These are phyloP conservation scores for Samia ricini DNA, from an alignment of 1,140 invertebrate species.

Conservation along the genomic window DNA sequence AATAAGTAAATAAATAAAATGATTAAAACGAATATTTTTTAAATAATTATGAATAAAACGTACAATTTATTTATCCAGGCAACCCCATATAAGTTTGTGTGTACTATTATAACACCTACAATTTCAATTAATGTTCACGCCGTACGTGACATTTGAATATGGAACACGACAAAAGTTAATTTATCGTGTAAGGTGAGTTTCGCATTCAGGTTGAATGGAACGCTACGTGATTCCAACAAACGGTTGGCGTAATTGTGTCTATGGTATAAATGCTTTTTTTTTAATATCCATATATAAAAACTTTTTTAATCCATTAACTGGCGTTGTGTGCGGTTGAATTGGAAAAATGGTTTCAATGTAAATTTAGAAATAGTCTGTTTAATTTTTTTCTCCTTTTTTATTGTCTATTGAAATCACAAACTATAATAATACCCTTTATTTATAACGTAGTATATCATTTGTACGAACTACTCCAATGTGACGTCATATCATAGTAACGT, in stretches of 20 bases:
- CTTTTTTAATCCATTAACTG: background rate
- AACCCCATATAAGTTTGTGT: constrained; percentile 11
- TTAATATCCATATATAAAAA: background rate
- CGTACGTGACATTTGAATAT: constrained; percentile 35
- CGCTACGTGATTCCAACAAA: constrained; percentile 36
- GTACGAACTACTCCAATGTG: too few species aligned
- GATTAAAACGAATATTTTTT: too few species aligned
- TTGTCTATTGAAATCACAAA: too few species aligned
- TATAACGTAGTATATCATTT: too few species aligned
- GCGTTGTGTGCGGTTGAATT: background rate
- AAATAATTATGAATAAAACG: background rate
- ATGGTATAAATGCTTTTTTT: background rate
- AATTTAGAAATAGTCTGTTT: too few species aligned
- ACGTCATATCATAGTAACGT: too few species aligned
- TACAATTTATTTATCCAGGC: constrained; percentile 6
- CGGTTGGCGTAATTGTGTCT: constrained; percentile 23
- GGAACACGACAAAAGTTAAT: constrained; percentile 27
- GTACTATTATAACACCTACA: constrained; percentile 13
- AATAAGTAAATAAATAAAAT: too few species aligned
- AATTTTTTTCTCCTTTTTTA: too few species aligned
- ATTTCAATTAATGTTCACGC: constrained; percentile 32
- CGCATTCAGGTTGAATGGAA: constrained; percentile 19
- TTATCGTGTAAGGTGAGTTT: constrained; percentile 25
- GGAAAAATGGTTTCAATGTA: too few species aligned
- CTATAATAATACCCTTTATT: too few species aligned